phyloP scores from a whole-genome alignment of 2,113 vertebrate genomes.

The Centropus unirufus region DNA sequence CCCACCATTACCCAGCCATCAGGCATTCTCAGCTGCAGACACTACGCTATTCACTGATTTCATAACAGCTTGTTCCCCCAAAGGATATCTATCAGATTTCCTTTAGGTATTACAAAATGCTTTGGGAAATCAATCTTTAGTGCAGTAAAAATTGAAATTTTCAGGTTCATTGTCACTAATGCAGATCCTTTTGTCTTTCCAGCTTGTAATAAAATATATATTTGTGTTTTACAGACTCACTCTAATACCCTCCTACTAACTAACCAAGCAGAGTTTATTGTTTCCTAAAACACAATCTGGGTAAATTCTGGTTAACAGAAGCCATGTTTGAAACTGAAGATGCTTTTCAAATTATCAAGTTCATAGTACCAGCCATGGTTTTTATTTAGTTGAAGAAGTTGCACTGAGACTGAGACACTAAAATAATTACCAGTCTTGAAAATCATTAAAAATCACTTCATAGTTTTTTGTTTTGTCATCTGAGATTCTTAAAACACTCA shows the following conservation, averaged over 20 bases:
- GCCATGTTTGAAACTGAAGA: background rate
- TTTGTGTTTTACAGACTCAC: background rate
- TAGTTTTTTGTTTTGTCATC: background rate
- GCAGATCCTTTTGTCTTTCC: background rate
- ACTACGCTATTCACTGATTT: background rate
- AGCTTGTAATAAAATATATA: background rate
- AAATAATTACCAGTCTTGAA: background rate
- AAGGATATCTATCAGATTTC: background rate
- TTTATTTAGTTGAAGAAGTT: background rate
- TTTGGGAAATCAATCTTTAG: constrained; percentile 23
- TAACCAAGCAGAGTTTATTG: background rate
- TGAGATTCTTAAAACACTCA: background rate
- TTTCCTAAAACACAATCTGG: background rate
- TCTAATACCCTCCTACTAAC: background rate
- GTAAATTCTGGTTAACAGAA: background rate
- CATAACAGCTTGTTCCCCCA: background rate
- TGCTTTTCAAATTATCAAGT: background rate
- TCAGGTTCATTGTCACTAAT: background rate
- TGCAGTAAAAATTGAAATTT: background rate
- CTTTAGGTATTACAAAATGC: background rate
- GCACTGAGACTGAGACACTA: background rate
- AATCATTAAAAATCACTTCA: background rate
- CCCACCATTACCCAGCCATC: background rate
- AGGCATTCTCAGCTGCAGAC: background rate
- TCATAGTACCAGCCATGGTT: background rate